Evolutionary conservation across 2,797 vertebrate species (phyloP).

Genomic region (Pipistrellus pygmaeus): DNA sequence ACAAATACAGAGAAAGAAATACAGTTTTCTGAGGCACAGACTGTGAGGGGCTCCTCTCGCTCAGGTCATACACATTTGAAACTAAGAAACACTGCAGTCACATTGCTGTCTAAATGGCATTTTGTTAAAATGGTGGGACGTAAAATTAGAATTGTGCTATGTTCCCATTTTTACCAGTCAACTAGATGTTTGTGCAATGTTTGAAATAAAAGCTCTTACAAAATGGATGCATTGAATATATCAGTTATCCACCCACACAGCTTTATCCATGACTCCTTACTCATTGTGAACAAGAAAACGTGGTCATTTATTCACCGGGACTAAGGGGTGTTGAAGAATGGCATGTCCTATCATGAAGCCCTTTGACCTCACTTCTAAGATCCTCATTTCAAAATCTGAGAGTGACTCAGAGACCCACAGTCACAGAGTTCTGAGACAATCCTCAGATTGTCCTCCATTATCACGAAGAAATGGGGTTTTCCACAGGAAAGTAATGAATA

Average conservation of each 20-base stretch:
- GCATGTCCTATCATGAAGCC: background rate
- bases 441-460: background rate
- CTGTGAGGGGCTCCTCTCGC: background rate
- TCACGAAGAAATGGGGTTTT: background rate
- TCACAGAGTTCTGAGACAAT: background rate
- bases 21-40: background rate
- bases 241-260: background rate
- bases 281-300: background rate
- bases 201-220: background rate
- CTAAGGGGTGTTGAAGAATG: background rate
- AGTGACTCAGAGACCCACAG: background rate
- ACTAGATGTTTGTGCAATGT: background rate
- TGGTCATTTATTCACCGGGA: background rate
- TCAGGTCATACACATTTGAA: background rate
- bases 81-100: background rate
- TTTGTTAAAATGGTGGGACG: background rate
- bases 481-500: background rate
- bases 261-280: background rate
- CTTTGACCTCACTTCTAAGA: background rate
- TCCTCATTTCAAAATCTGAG: background rate
- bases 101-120: background rate
- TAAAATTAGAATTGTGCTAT: background rate
- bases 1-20: background rate
- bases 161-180: background rate
- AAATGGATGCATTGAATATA: background rate